These are phyloP conservation scores for Leptatherina wallacei DNA, from an alignment of 2,797 vertebrate species.

Conservation along the genomic window DNA sequence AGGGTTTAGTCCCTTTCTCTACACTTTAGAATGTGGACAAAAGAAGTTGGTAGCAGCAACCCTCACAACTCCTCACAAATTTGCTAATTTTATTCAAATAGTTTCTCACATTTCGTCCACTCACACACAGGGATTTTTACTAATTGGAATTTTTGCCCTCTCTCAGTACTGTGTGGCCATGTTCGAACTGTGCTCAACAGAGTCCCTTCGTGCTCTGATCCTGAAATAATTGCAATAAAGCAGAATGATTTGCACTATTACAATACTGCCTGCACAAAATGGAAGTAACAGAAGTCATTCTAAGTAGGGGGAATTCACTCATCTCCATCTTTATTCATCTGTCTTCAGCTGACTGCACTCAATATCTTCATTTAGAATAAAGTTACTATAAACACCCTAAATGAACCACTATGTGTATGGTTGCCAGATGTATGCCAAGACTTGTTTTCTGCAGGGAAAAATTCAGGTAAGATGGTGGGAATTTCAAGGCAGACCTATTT, in stretches of 20 bases:
- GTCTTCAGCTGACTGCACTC: background rate
- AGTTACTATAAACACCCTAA: background rate
- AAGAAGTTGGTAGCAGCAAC: background rate
- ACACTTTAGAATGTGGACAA: background rate
- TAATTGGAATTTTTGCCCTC: background rate
- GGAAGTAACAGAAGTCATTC: slow-evolving; percentile 2
- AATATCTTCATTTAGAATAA: background rate
- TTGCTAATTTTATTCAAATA: background rate
- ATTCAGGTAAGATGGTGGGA: background rate
- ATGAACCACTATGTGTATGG: background rate
- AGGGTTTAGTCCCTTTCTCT: background rate
- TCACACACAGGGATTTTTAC: background rate
- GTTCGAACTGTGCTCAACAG: background rate
- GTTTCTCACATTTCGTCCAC: background rate
- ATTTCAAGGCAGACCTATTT: background rate
- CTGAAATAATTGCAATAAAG: background rate
- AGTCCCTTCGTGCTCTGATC: background rate
- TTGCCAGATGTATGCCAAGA: background rate
- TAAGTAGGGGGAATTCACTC: background rate
- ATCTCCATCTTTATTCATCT: background rate
- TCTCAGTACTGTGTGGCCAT: background rate
- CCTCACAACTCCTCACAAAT: background rate
- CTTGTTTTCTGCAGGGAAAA: background rate
- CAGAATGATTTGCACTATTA: background rate
- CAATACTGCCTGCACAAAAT: background rate